Conservation (phyloP, 2,797 vertebrate genomes). For the Brachyrhaphis roseni region DNA sequence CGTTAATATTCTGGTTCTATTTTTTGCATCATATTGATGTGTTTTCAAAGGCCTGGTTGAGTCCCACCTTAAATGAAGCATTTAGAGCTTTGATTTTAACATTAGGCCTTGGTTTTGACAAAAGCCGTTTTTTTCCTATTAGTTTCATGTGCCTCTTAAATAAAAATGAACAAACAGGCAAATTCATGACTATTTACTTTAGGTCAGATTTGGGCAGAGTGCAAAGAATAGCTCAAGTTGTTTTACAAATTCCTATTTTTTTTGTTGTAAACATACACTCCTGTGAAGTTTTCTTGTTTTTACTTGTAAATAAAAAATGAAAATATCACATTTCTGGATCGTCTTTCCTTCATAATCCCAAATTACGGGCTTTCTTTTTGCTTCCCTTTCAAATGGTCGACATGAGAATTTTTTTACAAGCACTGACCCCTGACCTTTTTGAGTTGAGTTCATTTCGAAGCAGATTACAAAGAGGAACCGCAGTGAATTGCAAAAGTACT, state of each 20-base stretch:
- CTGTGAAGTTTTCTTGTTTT: constrained; percentile 30
- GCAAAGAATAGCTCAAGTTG: constrained; percentile 4
- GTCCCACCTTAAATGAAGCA: constrained; percentile 36
- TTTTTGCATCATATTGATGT: constrained; percentile 84
- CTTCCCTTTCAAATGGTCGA: neutral
- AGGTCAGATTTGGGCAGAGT: constrained; percentile 6
- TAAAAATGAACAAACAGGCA: neutral
- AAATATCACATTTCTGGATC: constrained; percentile 18
- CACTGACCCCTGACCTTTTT: constrained; percentile 6
- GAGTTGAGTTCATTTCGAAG: constrained; percentile 14
- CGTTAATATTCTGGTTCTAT: constrained; percentile 15
- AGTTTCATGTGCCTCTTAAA: constrained; percentile 6
- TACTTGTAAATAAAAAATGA: constrained; percentile 30
- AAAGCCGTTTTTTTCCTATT: neutral
- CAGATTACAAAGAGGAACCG: neutral
- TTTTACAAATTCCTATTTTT: constrained; percentile 1
- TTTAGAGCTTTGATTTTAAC: constrained; percentile 29
- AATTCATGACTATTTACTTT: neutral
- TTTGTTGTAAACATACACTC: constrained; percentile 9
- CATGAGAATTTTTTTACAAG: constrained; percentile 17
- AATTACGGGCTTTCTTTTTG: neutral
- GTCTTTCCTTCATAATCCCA: neutral
- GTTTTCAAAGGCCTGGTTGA: constrained; percentile 42
- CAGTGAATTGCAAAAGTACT: neutral
- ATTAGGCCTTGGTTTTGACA: constrained; percentile 31